Evolutionary conservation across 2,888 invertebrate species (phyloP).

Genomic region (Andrena bicolor): DNA sequence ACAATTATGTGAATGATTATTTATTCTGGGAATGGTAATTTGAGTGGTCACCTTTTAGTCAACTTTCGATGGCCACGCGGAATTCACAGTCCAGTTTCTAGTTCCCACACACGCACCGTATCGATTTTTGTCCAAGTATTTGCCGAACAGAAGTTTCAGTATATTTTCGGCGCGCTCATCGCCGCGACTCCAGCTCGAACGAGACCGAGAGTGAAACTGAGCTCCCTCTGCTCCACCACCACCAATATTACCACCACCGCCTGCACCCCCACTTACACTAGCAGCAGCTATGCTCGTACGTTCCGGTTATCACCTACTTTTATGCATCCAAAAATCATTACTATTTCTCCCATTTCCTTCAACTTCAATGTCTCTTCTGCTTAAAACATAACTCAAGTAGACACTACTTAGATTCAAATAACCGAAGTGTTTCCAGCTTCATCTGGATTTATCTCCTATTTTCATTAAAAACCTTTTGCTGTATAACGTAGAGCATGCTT

Average conservation of each 20-base stretch:
- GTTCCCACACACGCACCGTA: conserved; percentile 13
- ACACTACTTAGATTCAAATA: background rate
- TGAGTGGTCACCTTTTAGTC: conserved; percentile 31
- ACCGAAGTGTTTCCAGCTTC: background rate
- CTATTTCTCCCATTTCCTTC: background rate
- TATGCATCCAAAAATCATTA: conserved; percentile 40
- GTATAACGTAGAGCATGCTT: too few relatives aligned
- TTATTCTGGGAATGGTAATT: background rate
- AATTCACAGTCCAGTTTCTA: background rate
- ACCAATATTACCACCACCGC: conserved; percentile 38
- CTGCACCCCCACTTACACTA: conserved; percentile 59
- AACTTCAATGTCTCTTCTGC: background rate
- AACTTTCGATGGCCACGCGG: background rate
- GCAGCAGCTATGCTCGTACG: conserved; percentile 16
- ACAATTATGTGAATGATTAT: background rate
- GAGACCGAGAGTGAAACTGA: conserved; percentile 69
- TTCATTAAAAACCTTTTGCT: background rate
- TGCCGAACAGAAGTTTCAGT: conserved; percentile 17
- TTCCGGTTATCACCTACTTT: conserved; percentile 54
- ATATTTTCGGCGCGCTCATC: conserved; percentile 41
- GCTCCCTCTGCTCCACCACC: conserved; percentile 45
- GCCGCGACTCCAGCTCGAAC: conserved; percentile 62
- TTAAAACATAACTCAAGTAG: too few relatives aligned
- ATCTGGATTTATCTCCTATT: background rate
- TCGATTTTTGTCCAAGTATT: conserved; percentile 16